These are phyloP conservation scores for Nerophis lumbriciformis DNA, from an alignment of 2,113 vertebrate genomes.

Conservation along the genomic window DNA sequence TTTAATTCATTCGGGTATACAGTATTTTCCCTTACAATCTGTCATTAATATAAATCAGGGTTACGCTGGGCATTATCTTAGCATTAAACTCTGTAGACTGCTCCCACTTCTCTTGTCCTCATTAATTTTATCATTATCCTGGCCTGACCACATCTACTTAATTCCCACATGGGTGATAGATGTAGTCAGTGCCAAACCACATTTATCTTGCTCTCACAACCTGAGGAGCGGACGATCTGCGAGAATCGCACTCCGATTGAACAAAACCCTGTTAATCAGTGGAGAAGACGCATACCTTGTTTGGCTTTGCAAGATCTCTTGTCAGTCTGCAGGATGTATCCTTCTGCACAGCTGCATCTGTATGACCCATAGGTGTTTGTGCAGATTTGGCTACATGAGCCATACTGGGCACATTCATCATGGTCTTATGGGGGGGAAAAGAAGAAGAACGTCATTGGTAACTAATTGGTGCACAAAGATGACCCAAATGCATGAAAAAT, in stretches of 20 bases:
- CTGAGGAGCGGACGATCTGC: constrained; percentile 35
- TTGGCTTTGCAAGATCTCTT: constrained; percentile 88
- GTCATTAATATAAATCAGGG: constrained; percentile 62
- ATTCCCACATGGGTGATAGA: constrained; percentile 55
- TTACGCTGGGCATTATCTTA: constrained; percentile 51
- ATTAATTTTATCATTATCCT: constrained; percentile 71
- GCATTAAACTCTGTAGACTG: constrained; percentile 58
- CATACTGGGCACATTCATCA: constrained; percentile 89
- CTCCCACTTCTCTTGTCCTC: constrained; percentile 61
- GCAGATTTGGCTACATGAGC: constrained; percentile 90
- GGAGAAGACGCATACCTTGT: constrained; percentile 70
- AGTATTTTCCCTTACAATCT: constrained; percentile 28
- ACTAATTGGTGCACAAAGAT: constrained; percentile 74
- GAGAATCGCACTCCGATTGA: constrained; percentile 24
- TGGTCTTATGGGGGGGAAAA: constrained; percentile 74
- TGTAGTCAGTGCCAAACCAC: constrained; percentile 51
- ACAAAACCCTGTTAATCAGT: constrained; percentile 47
- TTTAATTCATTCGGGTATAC: constrained; percentile 37
- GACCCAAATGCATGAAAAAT: constrained; percentile 76
- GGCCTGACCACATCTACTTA: constrained; percentile 52
- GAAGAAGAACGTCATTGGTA: constrained; percentile 64
- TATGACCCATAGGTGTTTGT: constrained; percentile 88
- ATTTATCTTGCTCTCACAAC: constrained; percentile 54
- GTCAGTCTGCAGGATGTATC: constrained; percentile 85
- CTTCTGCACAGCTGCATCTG: constrained; percentile 87